phyloP scores from a whole-genome alignment of 2,888 invertebrate species.

The Ichneumoninae sp. region DNA sequence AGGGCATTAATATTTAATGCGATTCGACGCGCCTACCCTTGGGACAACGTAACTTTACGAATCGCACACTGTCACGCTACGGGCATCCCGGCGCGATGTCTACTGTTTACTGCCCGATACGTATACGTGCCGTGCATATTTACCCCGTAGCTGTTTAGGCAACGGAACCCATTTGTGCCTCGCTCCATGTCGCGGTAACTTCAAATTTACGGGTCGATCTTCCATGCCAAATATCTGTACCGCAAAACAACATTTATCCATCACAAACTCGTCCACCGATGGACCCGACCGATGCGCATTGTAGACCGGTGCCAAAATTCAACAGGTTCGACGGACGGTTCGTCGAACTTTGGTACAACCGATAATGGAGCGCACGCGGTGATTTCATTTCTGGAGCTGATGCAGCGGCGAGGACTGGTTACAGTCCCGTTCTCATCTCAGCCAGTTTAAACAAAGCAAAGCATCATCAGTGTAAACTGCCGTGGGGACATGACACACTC shows the following conservation, averaged over 20 bases:
- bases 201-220: constrained; percentile 26
- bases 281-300: background rate
- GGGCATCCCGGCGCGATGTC: constrained; percentile 23
- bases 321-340: constrained; percentile 26
- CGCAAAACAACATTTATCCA: constrained; percentile 1
- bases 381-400: constrained; percentile 28
- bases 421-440: background rate
- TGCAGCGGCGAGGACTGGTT: constrained; percentile 23
- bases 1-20: constrained; percentile 72
- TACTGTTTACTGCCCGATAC: constrained; percentile 5
- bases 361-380: background rate
- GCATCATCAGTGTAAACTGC: constrained; percentile 52
- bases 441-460: constrained; percentile 53
- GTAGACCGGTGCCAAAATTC: background rate
- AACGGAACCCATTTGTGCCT: constrained; percentile 13
- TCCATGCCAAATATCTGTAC: constrained; percentile 18
- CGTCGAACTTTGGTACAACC: background rate
- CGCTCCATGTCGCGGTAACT: constrained; percentile 1
- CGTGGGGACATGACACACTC: constrained; percentile 22
- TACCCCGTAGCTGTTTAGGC: background rate
- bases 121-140: background rate
- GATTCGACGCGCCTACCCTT: constrained; percentile 69
- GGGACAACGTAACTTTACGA: constrained; percentile 70
- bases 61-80: constrained; percentile 68
- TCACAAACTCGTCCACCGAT: constrained; percentile 1